These are phyloP conservation scores for Cremastinae sp. DNA, from an alignment of 2,888 invertebrate genomes.

Conservation along the genomic window DNA sequence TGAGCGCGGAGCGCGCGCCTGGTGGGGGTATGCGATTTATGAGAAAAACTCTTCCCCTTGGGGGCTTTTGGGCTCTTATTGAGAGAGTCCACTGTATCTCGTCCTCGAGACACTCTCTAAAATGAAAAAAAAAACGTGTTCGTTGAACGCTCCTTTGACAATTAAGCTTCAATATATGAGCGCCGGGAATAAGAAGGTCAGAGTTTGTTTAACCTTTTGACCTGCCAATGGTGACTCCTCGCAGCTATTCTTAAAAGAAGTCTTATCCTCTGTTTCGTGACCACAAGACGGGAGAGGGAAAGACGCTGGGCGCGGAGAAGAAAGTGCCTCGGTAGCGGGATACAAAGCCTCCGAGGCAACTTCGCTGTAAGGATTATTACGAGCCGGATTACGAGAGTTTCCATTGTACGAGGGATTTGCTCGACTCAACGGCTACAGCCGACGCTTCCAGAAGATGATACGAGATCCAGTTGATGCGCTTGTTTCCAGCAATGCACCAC, in stretches of 20 bases:
- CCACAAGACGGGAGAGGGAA: background rate
- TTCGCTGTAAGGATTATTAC: constrained; percentile 70
- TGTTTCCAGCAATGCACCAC: constrained; percentile 46
- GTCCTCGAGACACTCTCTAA: no score
- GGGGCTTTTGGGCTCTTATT: no score
- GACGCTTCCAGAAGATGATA: constrained; percentile 43
- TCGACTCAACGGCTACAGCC: constrained; percentile 61
- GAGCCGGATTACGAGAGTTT: constrained; percentile 68
- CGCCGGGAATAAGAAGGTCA: background rate
- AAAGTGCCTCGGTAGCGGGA: constrained; percentile 20
- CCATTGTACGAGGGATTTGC: constrained; percentile 70
- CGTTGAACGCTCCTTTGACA: no score
- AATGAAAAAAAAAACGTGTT: no score
- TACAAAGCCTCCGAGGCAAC: constrained; percentile 63
- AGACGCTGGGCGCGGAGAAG: background rate
- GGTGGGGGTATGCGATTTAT: no score
- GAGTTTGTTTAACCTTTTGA: background rate
- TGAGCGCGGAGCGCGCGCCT: no score
- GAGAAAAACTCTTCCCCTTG: no score
- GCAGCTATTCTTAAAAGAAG: no score
- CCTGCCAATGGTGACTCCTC: no score
- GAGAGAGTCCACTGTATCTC: no score
- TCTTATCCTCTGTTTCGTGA: no score
- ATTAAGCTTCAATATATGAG: no score
- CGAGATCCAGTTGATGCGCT: constrained; percentile 46